Conservation (phyloP, 2,888 invertebrate species). For the Adelphocoris suturalis region DNA sequence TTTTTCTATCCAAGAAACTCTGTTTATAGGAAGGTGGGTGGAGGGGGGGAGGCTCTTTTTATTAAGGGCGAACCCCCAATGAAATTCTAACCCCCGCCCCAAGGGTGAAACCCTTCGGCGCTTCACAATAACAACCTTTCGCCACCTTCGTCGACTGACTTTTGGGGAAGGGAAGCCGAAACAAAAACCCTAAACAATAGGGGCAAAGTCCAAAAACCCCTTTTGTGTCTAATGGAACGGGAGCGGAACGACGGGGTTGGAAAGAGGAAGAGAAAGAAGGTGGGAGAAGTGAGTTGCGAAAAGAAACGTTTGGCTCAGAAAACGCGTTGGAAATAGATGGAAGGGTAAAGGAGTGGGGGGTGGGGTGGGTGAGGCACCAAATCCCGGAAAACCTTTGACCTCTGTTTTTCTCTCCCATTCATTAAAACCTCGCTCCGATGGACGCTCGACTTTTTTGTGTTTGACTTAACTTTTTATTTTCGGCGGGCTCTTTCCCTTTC, state of each 20-base stretch:
- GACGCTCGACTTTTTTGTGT: slow-evolving; percentile 39
- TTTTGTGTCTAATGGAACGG: slow-evolving; percentile 37
- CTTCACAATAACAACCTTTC: slow-evolving; percentile 9
- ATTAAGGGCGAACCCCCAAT: not conserved
- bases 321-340: not conserved
- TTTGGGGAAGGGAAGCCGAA: not conserved
- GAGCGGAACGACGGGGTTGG: not conserved
- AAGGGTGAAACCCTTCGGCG: not conserved
- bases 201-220: slow-evolving; percentile 33
- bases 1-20: not conserved
- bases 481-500: slow-evolving; percentile 17
- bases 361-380: slow-evolving; percentile 20
- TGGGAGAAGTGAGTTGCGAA: slow-evolving; percentile 14
- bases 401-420: slow-evolving; percentile 54
- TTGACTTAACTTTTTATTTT: slow-evolving; percentile 41
- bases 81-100: not conserved
- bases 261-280: not conserved
- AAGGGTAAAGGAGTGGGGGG: not conserved
- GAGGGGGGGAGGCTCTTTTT: not conserved
- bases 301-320: slow-evolving; percentile 49
- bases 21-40: not conserved
- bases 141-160: slow-evolving; percentile 18
- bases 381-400: slow-evolving; percentile 58
- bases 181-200: slow-evolving; percentile 54
- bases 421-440: slow-evolving; percentile 40